Evolutionary conservation across 1,140 invertebrate species (phyloP), one percentile per base, ranked within the genome.

Genomic region (Marisa cornuarietis): DNA sequence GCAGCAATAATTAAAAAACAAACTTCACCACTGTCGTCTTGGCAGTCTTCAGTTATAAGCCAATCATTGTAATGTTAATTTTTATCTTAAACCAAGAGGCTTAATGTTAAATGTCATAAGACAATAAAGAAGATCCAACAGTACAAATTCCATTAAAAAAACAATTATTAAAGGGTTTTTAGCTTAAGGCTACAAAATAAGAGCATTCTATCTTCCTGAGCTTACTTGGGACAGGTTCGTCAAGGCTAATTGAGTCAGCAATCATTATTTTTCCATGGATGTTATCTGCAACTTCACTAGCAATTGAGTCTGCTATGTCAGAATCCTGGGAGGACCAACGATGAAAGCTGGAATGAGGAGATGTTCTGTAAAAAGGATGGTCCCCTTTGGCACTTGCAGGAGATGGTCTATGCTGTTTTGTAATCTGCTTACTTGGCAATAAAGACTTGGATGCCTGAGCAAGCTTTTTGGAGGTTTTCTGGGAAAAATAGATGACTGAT

Each of bases 271-370:
- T 78, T 31, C 42, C 76, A n/a, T 83, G 80, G 78, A 77, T 80
- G 69, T 80, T 80, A n/a, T 82, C 79, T 13, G 79, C 76, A 16
- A 82, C 80, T 42, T 87, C 84, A 76, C 76, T 85, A 65, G 52
- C 77, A 75, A 80, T 80, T 54, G 82, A 85, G 24, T 85, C 83
- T 20, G 82, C 76, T 16, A 84, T 61, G 52, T 83, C 83, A 26
- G 81, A 83, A 69, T 87, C 84, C 71, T 80, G 71, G 16, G 82
- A 82, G 3, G 76, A 78, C 42, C 62, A 49, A 11, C 80, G 76
- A 8, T 76, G 78, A 51, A 82, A 71, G 11, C 74, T 76, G 61
- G 72, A 65, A 75, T 58, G 68, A 24, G 76, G n/a, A 26, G 77
- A 51, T 42, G 73, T 51, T 61, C 68, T 26, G 22, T 72, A 52